Conservation (phyloP, 2,888 invertebrate genomes). For the Theretra japonica region DNA sequence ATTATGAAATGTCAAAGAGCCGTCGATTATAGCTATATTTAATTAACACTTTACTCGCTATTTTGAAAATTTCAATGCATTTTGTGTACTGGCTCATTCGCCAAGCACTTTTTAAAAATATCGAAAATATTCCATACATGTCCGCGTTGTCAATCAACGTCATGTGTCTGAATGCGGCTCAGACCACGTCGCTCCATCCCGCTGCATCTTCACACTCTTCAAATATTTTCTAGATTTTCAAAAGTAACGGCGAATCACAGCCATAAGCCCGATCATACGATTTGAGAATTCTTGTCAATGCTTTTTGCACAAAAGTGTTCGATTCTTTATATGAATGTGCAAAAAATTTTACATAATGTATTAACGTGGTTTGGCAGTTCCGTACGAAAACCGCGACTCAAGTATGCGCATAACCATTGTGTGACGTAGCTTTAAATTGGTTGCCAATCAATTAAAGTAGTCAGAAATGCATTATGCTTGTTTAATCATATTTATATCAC, state of each 20-base stretch:
- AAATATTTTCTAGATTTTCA: conserved; percentile 33
- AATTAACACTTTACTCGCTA: conserved; percentile 28
- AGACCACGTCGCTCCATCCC: conserved; percentile 8
- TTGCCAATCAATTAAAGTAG: not conserved
- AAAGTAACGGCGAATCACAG: conserved; percentile 42
- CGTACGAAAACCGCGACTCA: conserved; percentile 13
- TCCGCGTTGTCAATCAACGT: not conserved
- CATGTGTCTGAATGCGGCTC: not conserved
- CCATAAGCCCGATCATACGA: conserved; percentile 60
- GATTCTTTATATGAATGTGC: conserved; percentile 29
- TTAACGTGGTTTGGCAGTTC: conserved; percentile 10
- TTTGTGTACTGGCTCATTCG: conserved; percentile 30
- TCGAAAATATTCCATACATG: conserved; percentile 27
- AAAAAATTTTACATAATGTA: conserved; percentile 21
- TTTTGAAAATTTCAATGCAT: conserved; percentile 31
- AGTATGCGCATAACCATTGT: not conserved
- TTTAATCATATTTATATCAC: not conserved
- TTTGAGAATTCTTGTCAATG: conserved; percentile 49
- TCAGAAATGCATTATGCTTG: not conserved
- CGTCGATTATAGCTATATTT: conserved; percentile 27
- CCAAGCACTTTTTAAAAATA: conserved; percentile 27
- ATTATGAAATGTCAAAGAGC: conserved; percentile 31
- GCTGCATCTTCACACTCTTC: not conserved
- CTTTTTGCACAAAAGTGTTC: conserved; percentile 39
- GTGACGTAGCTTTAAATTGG: conserved; percentile 9